These are phyloP conservation scores for Epizoanthus illoricatus DNA, from an alignment of 92 coral and sea anemone species.

Conservation along the genomic window DNA sequence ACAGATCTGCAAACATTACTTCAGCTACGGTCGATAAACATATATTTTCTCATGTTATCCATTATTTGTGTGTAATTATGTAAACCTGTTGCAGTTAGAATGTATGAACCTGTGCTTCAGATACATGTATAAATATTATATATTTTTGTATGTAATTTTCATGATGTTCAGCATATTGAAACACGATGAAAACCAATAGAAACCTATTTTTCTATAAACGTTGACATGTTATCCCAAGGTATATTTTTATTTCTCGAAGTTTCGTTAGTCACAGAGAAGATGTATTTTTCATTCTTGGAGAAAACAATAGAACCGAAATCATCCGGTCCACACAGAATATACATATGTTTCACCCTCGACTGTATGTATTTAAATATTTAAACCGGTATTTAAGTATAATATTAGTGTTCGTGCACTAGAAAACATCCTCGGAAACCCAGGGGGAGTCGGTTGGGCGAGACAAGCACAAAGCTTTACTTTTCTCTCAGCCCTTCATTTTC, in stretches of 20 bases:
- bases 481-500: too few species aligned
- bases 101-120: not conserved
- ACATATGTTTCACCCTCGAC: conserved; percentile 10
- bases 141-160: not conserved
- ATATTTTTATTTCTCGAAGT: not conserved
- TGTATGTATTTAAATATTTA: conserved; percentile 30
- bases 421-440: too few species aligned
- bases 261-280: conserved; percentile 20
- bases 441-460: too few species aligned
- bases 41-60: not conserved
- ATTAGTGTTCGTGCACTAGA: conserved; percentile 13
- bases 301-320: not conserved
- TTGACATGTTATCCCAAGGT: not conserved
- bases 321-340: conserved; percentile 7
- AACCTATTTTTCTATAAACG: conserved; percentile 22
- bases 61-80: not conserved
- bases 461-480: too few species aligned
- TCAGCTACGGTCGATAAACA: not conserved
- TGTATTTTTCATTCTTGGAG: not conserved
- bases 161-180: not conserved
- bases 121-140: not conserved
- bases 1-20: too few species aligned
- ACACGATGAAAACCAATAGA: not conserved
- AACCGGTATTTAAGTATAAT: conserved; percentile 25
- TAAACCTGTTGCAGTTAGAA: not conserved